These are phyloP conservation scores for Lates calcarifer DNA, from an alignment of 2,113 vertebrate species.

Conservation along the genomic window DNA sequence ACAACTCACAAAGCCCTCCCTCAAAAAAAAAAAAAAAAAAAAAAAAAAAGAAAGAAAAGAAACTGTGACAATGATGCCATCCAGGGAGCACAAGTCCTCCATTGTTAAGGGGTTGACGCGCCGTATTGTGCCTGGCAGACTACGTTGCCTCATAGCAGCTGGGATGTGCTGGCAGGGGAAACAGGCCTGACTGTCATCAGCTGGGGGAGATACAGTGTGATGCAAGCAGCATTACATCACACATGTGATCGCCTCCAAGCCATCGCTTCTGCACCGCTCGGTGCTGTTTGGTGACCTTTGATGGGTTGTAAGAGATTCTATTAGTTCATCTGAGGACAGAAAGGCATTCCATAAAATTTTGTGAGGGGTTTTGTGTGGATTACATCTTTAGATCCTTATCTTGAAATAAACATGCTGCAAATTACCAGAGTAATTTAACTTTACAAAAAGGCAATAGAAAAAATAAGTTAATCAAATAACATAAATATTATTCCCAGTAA, in stretches of 20 bases:
- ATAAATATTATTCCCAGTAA: background rate
- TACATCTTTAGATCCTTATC: background rate
- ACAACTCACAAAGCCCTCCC: constrained; percentile 61
- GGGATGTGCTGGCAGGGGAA: constrained; percentile 79
- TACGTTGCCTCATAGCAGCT: constrained; percentile 85
- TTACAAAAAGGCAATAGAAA: background rate
- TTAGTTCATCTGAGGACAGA: constrained; percentile 46
- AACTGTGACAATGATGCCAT: constrained; percentile 81
- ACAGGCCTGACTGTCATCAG: constrained; percentile 81
- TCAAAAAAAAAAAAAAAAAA: constrained; percentile 52
- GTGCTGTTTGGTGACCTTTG: constrained; percentile 31
- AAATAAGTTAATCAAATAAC: background rate
- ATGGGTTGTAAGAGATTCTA: constrained; percentile 43
- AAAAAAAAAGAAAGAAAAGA: constrained; percentile 28
- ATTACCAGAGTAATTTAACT: background rate
- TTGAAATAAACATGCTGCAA: background rate
- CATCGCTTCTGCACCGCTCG: constrained; percentile 12
- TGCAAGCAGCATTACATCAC: constrained; percentile 80
- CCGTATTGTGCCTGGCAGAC: constrained; percentile 82
- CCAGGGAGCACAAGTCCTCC: constrained; percentile 77
- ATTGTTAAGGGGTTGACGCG: constrained; percentile 79
- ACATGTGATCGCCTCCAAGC: constrained; percentile 44
- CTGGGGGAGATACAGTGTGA: constrained; percentile 77
- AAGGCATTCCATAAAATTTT: too few species aligned
- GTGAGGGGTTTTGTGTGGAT: too few species aligned